A percentile compares a stretch with the other conserved stretches of the same genome.
phyloP scores from a whole-genome alignment of 2,797 vertebrate species.

The Selene dorsalis region DNA sequence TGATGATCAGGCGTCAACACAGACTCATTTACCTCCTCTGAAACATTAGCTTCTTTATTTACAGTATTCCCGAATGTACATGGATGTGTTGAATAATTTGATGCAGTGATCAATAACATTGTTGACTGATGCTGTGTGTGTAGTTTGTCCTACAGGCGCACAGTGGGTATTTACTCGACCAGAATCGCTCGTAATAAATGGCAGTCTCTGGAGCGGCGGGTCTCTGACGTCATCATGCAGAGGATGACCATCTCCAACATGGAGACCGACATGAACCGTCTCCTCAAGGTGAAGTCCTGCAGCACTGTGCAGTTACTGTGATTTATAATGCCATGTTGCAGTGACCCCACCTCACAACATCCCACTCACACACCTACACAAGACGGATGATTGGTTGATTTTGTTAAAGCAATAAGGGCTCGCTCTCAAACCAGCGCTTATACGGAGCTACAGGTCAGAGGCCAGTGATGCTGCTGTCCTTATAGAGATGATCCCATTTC shows the following conservation, averaged over 20 bases:
- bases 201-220: conserved; percentile 93
- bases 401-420: too few relatives aligned
- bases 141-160: conserved; percentile 89
- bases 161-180: conserved; percentile 87
- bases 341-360: too few relatives aligned
- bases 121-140: conserved; percentile 1
- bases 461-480: too few relatives aligned
- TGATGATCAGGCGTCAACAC: not conserved
- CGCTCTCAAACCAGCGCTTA: too few relatives aligned
- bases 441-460: too few relatives aligned
- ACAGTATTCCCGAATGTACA: not conserved
- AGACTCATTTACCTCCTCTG: not conserved
- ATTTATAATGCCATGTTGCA: too few relatives aligned
- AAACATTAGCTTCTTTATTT: not conserved
- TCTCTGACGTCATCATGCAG: conserved; percentile 97
- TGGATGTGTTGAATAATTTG: not conserved
- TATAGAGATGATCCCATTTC: too few relatives aligned
- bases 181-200: conserved; percentile 92
- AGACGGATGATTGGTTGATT: too few relatives aligned
- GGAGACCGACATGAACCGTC: conserved; percentile 97
- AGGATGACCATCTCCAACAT: conserved; percentile 98
- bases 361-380: too few relatives aligned
- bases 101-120: not conserved
- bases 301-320: not conserved
- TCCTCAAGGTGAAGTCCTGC: conserved; percentile 88